Evolutionary conservation across 2,113 vertebrate species (phyloP).

Genomic region (Colius striatus): DNA sequence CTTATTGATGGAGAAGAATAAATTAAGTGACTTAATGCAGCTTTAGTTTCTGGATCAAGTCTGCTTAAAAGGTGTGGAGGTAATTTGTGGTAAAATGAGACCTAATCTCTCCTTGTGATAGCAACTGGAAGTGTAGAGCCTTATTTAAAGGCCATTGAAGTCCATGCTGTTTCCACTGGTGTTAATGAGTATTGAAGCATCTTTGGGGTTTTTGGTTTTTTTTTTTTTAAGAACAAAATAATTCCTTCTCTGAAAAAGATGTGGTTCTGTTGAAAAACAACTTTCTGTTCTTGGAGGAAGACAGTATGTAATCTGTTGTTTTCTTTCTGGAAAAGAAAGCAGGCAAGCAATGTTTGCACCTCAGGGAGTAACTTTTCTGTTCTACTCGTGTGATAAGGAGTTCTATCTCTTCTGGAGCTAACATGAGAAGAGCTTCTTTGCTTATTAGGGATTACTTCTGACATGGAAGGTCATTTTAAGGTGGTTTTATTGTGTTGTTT

Average conservation of each 20-base stretch:
- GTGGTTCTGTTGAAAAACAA: neutral
- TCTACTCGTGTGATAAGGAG: neutral
- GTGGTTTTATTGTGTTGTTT: neutral
- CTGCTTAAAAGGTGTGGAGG: neutral
- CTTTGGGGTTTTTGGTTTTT: rapidly evolving
- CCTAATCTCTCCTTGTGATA: neutral
- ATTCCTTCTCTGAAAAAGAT: neutral
- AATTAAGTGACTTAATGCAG: neutral
- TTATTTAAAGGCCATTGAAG: neutral
- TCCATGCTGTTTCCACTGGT: neutral
- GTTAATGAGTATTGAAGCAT: neutral
- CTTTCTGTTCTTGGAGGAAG: neutral
- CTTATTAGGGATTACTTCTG: neutral
- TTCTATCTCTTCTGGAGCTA: neutral
- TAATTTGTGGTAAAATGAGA: neutral
- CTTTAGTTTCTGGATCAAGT: neutral
- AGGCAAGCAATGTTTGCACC: neutral
- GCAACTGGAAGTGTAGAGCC: neutral
- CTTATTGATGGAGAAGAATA: neutral
- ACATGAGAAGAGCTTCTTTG: neutral
- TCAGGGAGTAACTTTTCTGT: neutral
- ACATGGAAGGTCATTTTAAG: neutral
- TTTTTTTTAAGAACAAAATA: neutral
- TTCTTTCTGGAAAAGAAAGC: neutral
- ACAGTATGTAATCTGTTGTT: neutral